Base-by-base conservation (phyloP, 37 sponge, comb jelly and placozoan species). In the Mnemiopsis leidyi region DNA sequence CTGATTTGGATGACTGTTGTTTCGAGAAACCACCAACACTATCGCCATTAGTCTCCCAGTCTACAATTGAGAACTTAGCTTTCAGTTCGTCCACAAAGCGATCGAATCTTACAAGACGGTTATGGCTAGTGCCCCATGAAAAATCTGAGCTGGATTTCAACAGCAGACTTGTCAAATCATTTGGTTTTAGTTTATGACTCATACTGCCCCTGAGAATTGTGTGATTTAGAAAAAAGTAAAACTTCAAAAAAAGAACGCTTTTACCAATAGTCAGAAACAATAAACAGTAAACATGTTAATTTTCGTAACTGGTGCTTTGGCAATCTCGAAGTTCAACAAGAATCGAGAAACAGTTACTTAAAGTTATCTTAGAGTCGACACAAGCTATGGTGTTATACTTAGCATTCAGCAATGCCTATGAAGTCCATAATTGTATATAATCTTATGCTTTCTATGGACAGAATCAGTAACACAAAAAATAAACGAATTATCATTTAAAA, bases 51-150 rank as follows among this genome's bases (percentile, higher is more conserved):
- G 26, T 30, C 23, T 71, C 73, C 90, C 90, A 85, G 33, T 35
- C 90, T 40, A 85, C 61, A 85, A 85, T 61, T 28, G 48, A 13
- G 39, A 85, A 85, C 29, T 85, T 85, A 13, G 90, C 23, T n/a
- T 28, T 23, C 16, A 85, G 90, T 25, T 85, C 90, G 2, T 38
- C 24, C 18, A 33, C 29, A 85, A 85, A 85, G n/a, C 24, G 29
- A 28, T 38, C 61, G 36, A 40, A 85, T 26, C 48, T 38, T 3
- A 40, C 40, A 40, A 85, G 33, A 16, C 90, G 33, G 24, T 85
- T 25, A 1, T 38, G 23, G 40, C 61, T n/a, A 0, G 48, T 28
- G 18, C 36, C 61, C 90, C 90, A 85, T n/a, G 24, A 37, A 40
- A 85, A 85, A 24, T 85, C 23, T 13, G 48, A 28, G n/a, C 39